Evolutionary conservation across 2,888 invertebrate genomes (phyloP), one percentile per base, ranked within the genome.

Genomic region (Lepidonotus clava): DNA sequence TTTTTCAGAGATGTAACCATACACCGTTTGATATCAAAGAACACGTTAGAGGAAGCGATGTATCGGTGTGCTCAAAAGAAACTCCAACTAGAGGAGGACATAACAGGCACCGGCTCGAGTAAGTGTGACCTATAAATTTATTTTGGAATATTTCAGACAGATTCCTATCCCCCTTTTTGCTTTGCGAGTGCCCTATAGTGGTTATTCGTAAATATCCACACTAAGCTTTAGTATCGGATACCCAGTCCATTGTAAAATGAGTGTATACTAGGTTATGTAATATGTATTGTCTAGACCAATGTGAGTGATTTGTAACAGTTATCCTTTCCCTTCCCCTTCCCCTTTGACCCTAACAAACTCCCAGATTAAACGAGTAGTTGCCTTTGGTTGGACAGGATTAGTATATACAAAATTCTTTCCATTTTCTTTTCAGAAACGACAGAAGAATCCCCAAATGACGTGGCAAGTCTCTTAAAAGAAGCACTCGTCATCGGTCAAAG

Each of bases 31-130:
- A 95, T 99, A 88, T 96, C 97, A 88, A 96, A 97, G 91, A 96
- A 96, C 85, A 98, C 98, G 18, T 97, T 99, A 89, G 98, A 99
- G 94, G 98, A 98, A 94, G 97, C 97, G 53, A 99, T 99, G 96
- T 96, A 97, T 91, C 96, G 97, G 92, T 96, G 98, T 91, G 98
- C 98, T 32, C 96, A 97, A 93, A 97, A 97, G 93, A 99, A 99
- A 94, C 96, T 99, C 40, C 96, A 97, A 92, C 95, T 99, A 36
- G 99, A 99, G 94, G 96, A 96, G 93, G 97, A 98, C 94, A 96
- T 99, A 83, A 95, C 95, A 28, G 86, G 88, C 21, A 28, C 61
- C 6, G 21, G 5, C 1, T 41, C 34, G 28, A 83, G 88, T 88
- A 24, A 71, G 87, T 77, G 1, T n/a, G n/a, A 61, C 6, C 46